These are phyloP conservation scores for Antigone vipio DNA, from an alignment of 2,113 vertebrate species.

Conservation along the genomic window DNA sequence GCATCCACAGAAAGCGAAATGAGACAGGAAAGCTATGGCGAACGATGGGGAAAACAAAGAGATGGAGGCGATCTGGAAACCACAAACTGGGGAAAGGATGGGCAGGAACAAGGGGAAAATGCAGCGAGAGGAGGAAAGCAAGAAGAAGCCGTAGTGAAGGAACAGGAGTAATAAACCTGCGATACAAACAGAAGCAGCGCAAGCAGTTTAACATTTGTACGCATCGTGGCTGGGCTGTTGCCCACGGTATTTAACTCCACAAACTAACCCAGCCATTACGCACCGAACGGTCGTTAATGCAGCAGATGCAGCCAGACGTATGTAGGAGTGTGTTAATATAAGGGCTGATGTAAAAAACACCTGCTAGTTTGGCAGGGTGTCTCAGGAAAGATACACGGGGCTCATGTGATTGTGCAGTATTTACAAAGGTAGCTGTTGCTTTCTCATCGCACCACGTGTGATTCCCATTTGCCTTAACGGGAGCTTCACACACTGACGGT, in stretches of 20 bases:
- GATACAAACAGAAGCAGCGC: background rate
- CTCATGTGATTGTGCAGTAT: background rate
- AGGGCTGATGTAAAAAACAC: slow-evolving; percentile 57
- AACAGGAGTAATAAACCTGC: background rate
- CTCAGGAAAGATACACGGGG: slow-evolving; percentile 17
- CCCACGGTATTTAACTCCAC: slow-evolving; percentile 19
- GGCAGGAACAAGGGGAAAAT: background rate
- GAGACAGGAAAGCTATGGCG: background rate
- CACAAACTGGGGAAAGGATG: background rate
- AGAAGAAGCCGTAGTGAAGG: background rate
- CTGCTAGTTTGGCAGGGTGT: slow-evolving; percentile 41
- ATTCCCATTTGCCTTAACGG: background rate
- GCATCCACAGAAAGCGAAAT: background rate
- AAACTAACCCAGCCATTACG: slow-evolving; percentile 35
- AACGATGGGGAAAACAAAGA: background rate
- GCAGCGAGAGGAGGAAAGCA: background rate
- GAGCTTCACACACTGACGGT: background rate
- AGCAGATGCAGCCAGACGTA: slow-evolving; percentile 47
- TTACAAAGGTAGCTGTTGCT: slow-evolving; percentile 11
- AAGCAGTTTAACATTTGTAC: background rate
- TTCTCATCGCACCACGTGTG: background rate
- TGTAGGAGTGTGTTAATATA: slow-evolving; percentile 35
- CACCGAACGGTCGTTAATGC: background rate
- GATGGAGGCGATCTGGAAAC: background rate
- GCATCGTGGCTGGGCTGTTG: slow-evolving; percentile 12